Evolutionary conservation across 1,140 invertebrate species (phyloP).

Genomic region (Megalonaias nervosa): DNA sequence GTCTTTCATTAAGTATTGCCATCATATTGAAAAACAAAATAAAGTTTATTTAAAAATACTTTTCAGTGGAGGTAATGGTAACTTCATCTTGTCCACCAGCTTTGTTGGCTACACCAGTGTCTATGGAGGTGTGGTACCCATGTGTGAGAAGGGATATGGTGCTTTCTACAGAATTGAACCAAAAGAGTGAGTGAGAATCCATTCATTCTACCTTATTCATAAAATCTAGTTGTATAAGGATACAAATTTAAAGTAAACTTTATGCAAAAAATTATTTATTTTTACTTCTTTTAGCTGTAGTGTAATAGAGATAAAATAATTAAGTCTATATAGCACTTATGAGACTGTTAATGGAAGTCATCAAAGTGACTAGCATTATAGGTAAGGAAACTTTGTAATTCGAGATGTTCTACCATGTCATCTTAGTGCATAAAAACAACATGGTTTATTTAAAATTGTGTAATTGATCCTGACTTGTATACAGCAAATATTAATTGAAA

Average conservation of each 20-base stretch:
- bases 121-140: conserved; percentile 77
- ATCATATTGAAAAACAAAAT: neutral
- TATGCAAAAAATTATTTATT: neutral
- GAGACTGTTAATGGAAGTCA: neutral
- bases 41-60: neutral
- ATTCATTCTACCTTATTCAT: too few species aligned
- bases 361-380: neutral
- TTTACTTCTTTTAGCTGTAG: neutral
- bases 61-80: conserved; percentile 77
- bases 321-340: neutral
- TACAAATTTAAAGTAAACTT: neutral
- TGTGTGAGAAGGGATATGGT: conserved; percentile 78
- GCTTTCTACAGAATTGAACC: conserved; percentile 75
- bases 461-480: too few species aligned
- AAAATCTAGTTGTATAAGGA: too few species aligned
- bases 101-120: conserved; percentile 76
- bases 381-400: too few species aligned
- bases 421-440: too few species aligned
- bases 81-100: conserved; percentile 78
- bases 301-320: neutral
- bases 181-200: conserved; percentile 66
- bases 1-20: neutral
- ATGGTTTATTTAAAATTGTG: too few species aligned
- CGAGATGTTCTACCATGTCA: too few species aligned
- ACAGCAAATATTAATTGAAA: too few species aligned